phyloP scores from a whole-genome alignment of 1,140 invertebrate genomes.

The Drosophila tristis region DNA sequence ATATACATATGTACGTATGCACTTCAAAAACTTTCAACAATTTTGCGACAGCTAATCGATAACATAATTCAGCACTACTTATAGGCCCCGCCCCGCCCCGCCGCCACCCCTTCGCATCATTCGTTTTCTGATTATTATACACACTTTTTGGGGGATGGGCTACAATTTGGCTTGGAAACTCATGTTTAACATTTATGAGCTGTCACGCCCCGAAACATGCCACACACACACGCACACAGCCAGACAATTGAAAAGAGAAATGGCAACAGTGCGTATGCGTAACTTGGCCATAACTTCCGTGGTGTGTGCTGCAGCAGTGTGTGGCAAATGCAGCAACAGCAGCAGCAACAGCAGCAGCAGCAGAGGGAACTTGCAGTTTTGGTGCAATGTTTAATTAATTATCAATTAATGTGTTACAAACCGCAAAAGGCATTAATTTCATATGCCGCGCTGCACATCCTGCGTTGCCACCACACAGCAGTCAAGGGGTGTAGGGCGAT shows the following conservation, averaged over 20 bases:
- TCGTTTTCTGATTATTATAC: background rate
- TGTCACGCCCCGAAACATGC: slow-evolving; percentile 31
- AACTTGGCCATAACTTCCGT: slow-evolving; percentile 13
- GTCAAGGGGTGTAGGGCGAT: slow-evolving; percentile 6
- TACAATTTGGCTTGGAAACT: slow-evolving; percentile 12
- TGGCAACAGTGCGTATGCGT: slow-evolving; percentile 36
- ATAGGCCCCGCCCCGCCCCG: background rate
- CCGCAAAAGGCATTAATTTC: slow-evolving; percentile 76
- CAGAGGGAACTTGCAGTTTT: slow-evolving; percentile 49
- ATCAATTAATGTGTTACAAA: slow-evolving; percentile 81
- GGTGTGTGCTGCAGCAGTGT: slow-evolving; percentile 5
- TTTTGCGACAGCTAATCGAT: slow-evolving; percentile 2
- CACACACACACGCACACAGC: background rate
- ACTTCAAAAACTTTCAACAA: background rate
- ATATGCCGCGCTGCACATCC: slow-evolving; percentile 75
- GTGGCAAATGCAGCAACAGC: slow-evolving; percentile 39
- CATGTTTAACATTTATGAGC: slow-evolving; percentile 52
- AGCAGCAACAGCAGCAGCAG: background rate
- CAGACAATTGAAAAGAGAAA: background rate
- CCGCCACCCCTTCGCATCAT: background rate
- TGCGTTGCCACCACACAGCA: background rate
- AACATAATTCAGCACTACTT: slow-evolving; percentile 24
- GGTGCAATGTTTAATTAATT: slow-evolving; percentile 79
- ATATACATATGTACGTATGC: no score
- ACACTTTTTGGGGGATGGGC: no score